Percentiles rank a stretch among this genome's conserved stretches.
Evolutionary conservation across 1,140 invertebrate genomes (phyloP).

Genomic region (Adoxophyes honmai): DNA sequence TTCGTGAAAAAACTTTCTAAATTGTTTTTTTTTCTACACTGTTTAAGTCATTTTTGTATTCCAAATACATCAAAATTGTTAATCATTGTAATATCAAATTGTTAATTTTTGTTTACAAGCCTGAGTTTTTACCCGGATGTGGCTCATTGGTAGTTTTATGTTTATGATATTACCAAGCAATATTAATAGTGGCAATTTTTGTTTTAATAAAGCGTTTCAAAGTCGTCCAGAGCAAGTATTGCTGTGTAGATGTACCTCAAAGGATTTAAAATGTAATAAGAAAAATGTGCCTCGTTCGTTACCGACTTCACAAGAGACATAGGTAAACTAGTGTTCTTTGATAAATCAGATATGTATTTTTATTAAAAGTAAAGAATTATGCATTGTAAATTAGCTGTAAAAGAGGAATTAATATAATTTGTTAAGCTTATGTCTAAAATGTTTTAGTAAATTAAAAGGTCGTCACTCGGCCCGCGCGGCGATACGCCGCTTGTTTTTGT

Average conservation of each 20-base stretch:
- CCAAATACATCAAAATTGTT: too few relatives aligned
- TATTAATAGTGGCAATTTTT: too few relatives aligned
- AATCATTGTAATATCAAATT: too few relatives aligned
- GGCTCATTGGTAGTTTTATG: too few relatives aligned
- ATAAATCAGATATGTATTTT: constrained; percentile 73
- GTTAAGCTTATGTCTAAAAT: constrained; percentile 66
- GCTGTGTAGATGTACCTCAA: constrained; percentile 13
- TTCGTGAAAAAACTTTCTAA: too few relatives aligned
- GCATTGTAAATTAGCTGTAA: constrained; percentile 68
- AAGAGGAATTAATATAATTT: constrained; percentile 74
- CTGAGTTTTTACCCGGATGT: too few relatives aligned
- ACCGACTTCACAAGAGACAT: constrained; percentile 65
- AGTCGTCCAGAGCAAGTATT: background rate
- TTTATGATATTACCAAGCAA: too few relatives aligned
- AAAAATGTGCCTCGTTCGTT: constrained; percentile 70
- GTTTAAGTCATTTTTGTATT: too few relatives aligned
- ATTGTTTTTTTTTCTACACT: too few relatives aligned
- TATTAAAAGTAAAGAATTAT: constrained; percentile 69
- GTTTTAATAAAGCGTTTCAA: too few relatives aligned
- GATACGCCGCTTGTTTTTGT: constrained; percentile 13
- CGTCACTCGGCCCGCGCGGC: constrained; percentile 25
- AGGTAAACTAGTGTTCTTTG: constrained; percentile 65
- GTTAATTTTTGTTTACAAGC: too few relatives aligned
- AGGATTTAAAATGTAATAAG: constrained; percentile 43
- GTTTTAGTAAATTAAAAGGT: constrained; percentile 49